phyloP scores from a whole-genome alignment of 2,797 vertebrate species.

The Echiichthys vipera region DNA sequence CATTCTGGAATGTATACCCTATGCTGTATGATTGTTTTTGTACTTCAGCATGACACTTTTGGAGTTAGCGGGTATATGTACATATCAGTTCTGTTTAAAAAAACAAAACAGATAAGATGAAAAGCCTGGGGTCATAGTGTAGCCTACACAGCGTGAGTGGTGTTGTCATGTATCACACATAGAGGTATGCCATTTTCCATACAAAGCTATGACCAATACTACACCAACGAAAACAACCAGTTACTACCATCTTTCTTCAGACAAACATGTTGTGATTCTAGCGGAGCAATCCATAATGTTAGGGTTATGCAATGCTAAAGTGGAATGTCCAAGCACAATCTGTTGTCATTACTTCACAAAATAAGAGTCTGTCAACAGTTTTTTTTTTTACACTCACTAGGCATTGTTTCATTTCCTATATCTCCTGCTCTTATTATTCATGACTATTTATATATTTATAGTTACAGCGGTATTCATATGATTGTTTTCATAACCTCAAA shows the following conservation, averaged over 20 bases:
- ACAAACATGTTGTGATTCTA: conserved; percentile 82
- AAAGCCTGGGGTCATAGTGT: not conserved
- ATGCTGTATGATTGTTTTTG: not conserved
- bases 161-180: conserved; percentile 1
- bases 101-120: not conserved
- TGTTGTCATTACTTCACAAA: conserved; percentile 31
- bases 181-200: conserved; percentile 33
- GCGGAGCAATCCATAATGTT: conserved; percentile 53
- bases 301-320: conserved; percentile 71
- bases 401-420: conserved; percentile 3
- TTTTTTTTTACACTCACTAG: not conserved
- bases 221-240: conserved; percentile 71
- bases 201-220: conserved; percentile 75
- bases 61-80: not conserved
- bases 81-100: not conserved
- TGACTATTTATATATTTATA: not conserved
- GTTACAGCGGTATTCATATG: not conserved
- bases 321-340: conserved; percentile 39
- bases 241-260: conserved; percentile 59
- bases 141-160: not conserved
- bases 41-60: not conserved
- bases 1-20: not conserved
- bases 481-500: conserved; percentile 39
- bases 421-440: not conserved
- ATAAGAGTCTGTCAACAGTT: not conserved